Evolutionary conservation across 2,888 invertebrate genomes (phyloP), one percentile per base, ranked within the genome.

Genomic region (Actias luna): DNA sequence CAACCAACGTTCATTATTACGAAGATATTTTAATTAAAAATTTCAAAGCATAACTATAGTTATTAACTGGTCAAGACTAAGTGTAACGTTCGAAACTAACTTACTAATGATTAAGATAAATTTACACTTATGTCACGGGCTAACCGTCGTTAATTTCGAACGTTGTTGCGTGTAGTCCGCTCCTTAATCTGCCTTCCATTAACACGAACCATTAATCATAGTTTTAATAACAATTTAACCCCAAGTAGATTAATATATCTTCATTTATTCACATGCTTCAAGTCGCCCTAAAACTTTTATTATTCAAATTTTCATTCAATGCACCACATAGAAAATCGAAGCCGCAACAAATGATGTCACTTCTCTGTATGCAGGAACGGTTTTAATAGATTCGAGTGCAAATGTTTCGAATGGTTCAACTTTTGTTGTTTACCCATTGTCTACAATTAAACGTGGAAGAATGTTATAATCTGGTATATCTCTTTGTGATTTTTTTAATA

Each of bases 191-290:
- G 82, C 77, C 82, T 84, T 85, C 87, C 89, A 92, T 91, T 90
- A 91, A 87, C 85, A 80, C 71, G 70, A 73, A 82, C 79, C 88
- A 92, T 92, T 92, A 90, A 92, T 92, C 92, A 92, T 90, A 91
- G 89, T 92, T 90, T 92, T 92, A 92, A 92, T 91, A 92, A 92
- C 87, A 89, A 90, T 90, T 92, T 92, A 92, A 91, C 91, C 90
- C 92, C 88, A 85, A 87, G 86, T 86, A 81, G 88, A 90, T 91
- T 89, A 90, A 92, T 92, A 92, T 90, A 92, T 92, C 91, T 92
- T 91, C 90, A 89, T 91, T 86, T 87, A 85, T 87, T 84, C 87
- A 80, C 71, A 78, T 72, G 67, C 68, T 68, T 69, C 76, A 76
- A 77, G 73, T 76, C 25, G 16, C 59, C 62, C 67, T 80, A 81